phyloP scores from a whole-genome alignment of 2,888 invertebrate species.

The Rotaria magnacalcarata region DNA sequence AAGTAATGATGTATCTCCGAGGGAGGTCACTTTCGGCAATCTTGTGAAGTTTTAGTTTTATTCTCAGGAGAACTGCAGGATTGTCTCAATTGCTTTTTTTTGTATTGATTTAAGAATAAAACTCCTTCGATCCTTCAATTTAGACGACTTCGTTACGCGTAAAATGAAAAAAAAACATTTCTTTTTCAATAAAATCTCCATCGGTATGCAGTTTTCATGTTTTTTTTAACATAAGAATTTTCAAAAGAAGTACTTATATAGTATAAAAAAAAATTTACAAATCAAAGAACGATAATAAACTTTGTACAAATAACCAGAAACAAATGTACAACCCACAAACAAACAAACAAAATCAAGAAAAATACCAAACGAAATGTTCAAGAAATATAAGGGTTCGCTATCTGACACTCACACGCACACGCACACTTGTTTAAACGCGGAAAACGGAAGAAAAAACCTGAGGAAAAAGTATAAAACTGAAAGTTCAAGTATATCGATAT shows the following conservation, averaged over 20 bases:
- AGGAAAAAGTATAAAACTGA: not conserved
- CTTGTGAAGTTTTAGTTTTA: too few species aligned
- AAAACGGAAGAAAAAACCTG: not conserved
- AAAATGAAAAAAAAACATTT: not conserved
- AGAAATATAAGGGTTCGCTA: not conserved
- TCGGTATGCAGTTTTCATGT: not conserved
- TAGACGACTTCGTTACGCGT: too few species aligned
- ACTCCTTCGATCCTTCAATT: too few species aligned
- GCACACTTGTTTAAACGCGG: not conserved
- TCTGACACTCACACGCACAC: not conserved
- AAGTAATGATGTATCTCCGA: too few species aligned
- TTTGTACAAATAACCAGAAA: constrained; percentile 2
- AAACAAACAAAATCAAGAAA: not conserved
- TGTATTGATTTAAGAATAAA: too few species aligned
- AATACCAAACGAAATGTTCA: not conserved
- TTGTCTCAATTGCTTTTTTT: too few species aligned
- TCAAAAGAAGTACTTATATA: not conserved
- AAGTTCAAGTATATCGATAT: constrained; percentile 19
- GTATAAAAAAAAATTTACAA: not conserved
- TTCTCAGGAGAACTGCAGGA: too few species aligned
- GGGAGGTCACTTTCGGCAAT: too few species aligned
- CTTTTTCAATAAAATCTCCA: not conserved
- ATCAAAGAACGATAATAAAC: not conserved
- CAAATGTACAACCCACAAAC: not conserved
- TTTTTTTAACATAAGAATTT: not conserved